These are phyloP conservation scores for Ochropleura plecta DNA, from an alignment of 2,888 invertebrate genomes.

Conservation along the genomic window DNA sequence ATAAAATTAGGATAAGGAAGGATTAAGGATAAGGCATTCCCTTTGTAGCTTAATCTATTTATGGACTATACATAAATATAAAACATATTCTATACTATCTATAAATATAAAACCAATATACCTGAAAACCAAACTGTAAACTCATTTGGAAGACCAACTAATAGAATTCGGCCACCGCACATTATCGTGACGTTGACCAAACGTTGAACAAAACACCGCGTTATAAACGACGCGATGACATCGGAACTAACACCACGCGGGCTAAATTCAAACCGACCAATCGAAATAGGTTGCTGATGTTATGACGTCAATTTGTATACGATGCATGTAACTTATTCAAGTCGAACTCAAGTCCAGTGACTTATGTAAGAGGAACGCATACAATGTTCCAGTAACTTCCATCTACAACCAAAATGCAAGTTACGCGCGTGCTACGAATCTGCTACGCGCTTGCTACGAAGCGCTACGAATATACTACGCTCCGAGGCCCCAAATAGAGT, in stretches of 20 bases:
- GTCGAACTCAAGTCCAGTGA: background rate
- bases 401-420: background rate
- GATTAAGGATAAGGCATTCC: background rate
- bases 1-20: too few species aligned
- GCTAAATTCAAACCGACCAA: slow-evolving; percentile 18
- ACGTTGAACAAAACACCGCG: slow-evolving; percentile 20
- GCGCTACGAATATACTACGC: slow-evolving; percentile 9
- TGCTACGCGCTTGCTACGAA: slow-evolving; percentile 9
- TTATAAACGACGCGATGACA: slow-evolving; percentile 37
- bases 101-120: slow-evolving; percentile 10
- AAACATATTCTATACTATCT: too few species aligned
- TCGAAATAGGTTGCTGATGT: slow-evolving; percentile 8
- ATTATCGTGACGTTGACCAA: slow-evolving; percentile 18
- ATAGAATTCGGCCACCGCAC: slow-evolving; percentile 33
- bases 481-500: background rate
- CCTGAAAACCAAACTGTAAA: slow-evolving; percentile 21
- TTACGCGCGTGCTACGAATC: slow-evolving; percentile 18
- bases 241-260: slow-evolving; percentile 35
- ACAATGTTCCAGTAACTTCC: background rate
- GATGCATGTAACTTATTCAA: background rate
- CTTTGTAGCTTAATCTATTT: background rate
- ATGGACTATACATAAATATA: too few species aligned
- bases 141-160: slow-evolving; percentile 20
- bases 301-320: slow-evolving; percentile 12
- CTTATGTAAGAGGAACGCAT: background rate